A percentile compares a stretch with the other conserved stretches of the same genome.
Conservation (phyloP, 2,797 vertebrate species). For the Platalea minor region DNA sequence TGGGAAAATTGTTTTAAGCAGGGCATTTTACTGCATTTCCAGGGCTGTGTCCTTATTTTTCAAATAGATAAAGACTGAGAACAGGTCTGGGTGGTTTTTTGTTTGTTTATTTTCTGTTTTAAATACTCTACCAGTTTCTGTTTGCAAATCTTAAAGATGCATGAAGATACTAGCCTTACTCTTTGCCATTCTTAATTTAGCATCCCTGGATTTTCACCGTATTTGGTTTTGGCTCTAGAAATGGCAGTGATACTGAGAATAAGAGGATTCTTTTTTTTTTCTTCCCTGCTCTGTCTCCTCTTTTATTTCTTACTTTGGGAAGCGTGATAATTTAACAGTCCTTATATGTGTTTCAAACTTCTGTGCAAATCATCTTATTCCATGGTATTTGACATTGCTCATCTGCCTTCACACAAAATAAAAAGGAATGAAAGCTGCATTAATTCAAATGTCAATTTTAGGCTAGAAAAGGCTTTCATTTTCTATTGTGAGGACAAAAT, state of each 20-base stretch:
- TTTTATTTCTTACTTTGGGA: neutral
- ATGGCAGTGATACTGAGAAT: neutral
- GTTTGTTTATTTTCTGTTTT: neutral
- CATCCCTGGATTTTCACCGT: neutral
- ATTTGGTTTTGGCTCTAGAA: neutral
- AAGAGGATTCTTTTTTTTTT: neutral
- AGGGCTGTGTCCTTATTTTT: neutral
- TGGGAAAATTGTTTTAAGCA: neutral
- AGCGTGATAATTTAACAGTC: neutral
- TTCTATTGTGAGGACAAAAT: neutral
- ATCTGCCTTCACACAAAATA: neutral
- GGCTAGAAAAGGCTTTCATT: neutral
- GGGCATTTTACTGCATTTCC: neutral
- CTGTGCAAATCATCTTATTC: neutral
- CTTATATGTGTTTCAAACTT: neutral
- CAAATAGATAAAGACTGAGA: neutral
- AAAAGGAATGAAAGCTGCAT: neutral
- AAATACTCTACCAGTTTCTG: neutral
- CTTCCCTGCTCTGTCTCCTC: neutral
- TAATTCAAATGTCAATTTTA: neutral
- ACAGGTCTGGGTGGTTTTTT: neutral
- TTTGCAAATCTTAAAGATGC: neutral
- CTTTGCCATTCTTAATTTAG: neutral
- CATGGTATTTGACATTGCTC: neutral
- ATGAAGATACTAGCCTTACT: neutral